Evolutionary conservation across 1,140 invertebrate genomes (phyloP).

Genomic region (Brachionus rotundiformis): DNA sequence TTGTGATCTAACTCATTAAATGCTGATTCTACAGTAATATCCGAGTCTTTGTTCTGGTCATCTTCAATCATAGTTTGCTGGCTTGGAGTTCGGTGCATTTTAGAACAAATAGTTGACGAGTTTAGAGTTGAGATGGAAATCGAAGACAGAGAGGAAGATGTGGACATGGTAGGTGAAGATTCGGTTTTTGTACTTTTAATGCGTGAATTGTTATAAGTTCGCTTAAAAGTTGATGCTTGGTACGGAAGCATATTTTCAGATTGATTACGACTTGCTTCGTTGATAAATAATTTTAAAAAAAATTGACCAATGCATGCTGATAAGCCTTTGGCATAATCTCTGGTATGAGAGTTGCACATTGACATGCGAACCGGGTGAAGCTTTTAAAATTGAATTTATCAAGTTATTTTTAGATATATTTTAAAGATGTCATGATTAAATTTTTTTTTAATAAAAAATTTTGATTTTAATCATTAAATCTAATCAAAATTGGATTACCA

Average conservation of each 20-base stretch:
- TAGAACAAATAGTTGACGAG: background rate
- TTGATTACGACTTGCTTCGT: conserved; percentile 26
- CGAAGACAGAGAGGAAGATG: conserved; percentile 9
- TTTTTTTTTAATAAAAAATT: background rate
- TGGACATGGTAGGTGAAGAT: background rate
- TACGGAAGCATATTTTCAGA: background rate
- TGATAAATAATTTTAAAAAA: conserved; percentile 24
- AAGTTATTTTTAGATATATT: too few relatives aligned
- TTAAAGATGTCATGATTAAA: background rate
- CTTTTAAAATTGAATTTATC: background rate
- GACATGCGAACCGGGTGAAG: conserved; percentile 80
- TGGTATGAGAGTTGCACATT: conserved; percentile 89
- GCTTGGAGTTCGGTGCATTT: background rate
- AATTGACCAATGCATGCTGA: conserved; percentile 65
- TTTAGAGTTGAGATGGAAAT: conserved; percentile 23
- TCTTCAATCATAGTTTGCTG: conserved; percentile 68
- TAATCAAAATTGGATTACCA: too few relatives aligned
- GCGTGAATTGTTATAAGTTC: background rate
- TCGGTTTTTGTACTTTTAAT: background rate
- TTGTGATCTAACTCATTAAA: conserved; percentile 42
- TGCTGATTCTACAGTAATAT: conserved; percentile 55
- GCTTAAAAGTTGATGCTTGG: background rate
- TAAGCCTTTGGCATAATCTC: conserved; percentile 82
- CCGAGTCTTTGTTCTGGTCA: conserved; percentile 52
- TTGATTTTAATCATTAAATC: too few relatives aligned